Base-by-base conservation (phyloP, 2,888 invertebrate species). In the Trissonchulus latispiculum region DNA sequence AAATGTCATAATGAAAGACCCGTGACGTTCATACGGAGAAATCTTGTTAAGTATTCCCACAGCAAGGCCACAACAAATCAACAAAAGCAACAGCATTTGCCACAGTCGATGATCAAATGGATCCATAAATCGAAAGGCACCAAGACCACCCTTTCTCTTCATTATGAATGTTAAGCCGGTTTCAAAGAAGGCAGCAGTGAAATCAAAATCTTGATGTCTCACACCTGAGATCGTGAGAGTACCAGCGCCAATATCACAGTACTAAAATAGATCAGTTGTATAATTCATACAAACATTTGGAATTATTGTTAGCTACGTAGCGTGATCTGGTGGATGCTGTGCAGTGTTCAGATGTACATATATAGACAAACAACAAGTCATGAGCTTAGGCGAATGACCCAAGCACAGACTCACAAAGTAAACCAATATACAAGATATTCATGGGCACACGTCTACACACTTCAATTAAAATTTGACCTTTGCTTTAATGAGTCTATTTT, bases 21-120 rank as follows among this genome's bases (percentile, higher is more conserved):
- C 66, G 28, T 64, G 66, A 64, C 28, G n/a, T 18, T 33, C 66
- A 28, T 64, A 64, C 35, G 66, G 66, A 15, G 66, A 64, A 8
- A 33, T 28, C n/a, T 64, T 64, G 28, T 64, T 64, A n/a, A 33
- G 8, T 15, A 64, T 64, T 8, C 66, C 31, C 8, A 64, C 28
- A 18, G 66, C 66, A 15, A 64, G 18, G 8, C 32, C 66, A 33
- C 8, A 15, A 64, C 8, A 8, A 15, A 28, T 64, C n/a, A 29
- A 29, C n/a, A 64, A n/a, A 48, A 48, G 8, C 8, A 48, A 15
- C 31, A 64, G 66, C 8, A 64, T 33, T 15, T 15, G 8, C 66
- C 66, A 64, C 31, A 64, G 8, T 64, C 28, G 8, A 32, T 29
- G 35, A 8, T 64, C 66, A n/a, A 64, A 64, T 28, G 66, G 66